Conservation (phyloP, 2,888 invertebrate species). For the Hydrotaea cyrtoneurina region DNA sequence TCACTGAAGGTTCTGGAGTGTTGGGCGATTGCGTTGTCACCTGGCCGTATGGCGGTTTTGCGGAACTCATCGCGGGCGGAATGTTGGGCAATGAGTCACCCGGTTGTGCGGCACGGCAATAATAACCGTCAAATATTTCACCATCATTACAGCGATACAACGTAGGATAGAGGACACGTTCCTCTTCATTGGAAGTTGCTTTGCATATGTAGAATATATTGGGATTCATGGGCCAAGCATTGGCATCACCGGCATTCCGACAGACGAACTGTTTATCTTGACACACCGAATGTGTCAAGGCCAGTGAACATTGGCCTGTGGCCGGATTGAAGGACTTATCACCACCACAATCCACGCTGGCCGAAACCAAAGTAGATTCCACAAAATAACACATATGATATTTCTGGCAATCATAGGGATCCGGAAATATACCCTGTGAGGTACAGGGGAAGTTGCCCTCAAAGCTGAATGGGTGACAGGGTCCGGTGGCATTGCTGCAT, state of each 20-base stretch:
- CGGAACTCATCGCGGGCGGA: neutral
- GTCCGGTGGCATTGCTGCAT: constrained; percentile 79
- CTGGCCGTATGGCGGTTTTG: neutral
- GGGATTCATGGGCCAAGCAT: constrained; percentile 77
- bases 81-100: neutral
- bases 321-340: constrained; percentile 78
- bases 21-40: neutral
- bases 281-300: constrained; percentile 74
- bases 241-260: constrained; percentile 76
- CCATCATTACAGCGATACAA: constrained; percentile 79
- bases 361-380: constrained; percentile 76
- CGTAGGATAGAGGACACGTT: constrained; percentile 77
- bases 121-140: constrained; percentile 76
- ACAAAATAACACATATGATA: constrained; percentile 80
- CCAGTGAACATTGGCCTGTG: constrained; percentile 78
- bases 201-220: constrained; percentile 80
- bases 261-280: constrained; percentile 76
- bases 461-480: constrained; percentile 79
- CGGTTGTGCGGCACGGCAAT: constrained; percentile 38
- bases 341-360: constrained; percentile 78
- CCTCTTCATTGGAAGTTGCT: constrained; percentile 76
- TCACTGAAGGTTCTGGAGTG: constrained; percentile 2
- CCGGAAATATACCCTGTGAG: constrained; percentile 79
- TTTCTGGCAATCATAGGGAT: constrained; percentile 80
- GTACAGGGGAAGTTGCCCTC: constrained; percentile 80